phyloP scores from a whole-genome alignment of 2,797 vertebrate genomes.

The Xenopus petersii region DNA sequence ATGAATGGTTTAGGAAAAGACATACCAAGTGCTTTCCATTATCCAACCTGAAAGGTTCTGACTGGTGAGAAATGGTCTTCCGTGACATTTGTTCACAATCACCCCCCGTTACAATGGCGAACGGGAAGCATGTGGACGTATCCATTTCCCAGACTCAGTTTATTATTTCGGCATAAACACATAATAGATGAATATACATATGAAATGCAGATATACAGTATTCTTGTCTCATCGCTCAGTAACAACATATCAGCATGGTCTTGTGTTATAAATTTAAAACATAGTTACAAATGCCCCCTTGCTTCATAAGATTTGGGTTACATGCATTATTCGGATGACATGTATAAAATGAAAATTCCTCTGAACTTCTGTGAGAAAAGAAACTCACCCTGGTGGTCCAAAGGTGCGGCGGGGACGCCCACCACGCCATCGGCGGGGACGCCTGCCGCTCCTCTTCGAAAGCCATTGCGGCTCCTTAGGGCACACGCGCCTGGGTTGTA shows the following conservation, averaged over 20 bases:
- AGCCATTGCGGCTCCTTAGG: too few species aligned
- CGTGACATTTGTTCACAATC: conserved; percentile 4
- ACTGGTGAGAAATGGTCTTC: neutral
- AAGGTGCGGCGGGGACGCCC: too few species aligned
- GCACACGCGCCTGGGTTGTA: too few species aligned
- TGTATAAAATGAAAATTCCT: neutral
- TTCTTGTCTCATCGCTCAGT: neutral
- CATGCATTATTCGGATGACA: neutral
- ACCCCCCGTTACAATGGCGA: neutral
- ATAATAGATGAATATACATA: neutral
- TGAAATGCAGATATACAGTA: neutral
- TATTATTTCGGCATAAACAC: neutral
- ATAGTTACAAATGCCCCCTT: neutral
- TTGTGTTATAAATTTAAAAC: neutral
- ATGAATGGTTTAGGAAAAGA: neutral
- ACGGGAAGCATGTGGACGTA: neutral
- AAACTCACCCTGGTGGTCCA: too few species aligned
- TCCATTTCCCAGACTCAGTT: neutral
- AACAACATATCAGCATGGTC: neutral
- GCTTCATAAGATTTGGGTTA: neutral
- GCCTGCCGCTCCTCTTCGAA: too few species aligned
- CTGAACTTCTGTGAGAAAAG: neutral
- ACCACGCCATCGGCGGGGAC: too few species aligned
- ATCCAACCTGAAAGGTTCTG: neutral
- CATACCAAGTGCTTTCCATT: neutral